phyloP scores from a whole-genome alignment of 1,140 invertebrate genomes.

The Philaenus spumarius region DNA sequence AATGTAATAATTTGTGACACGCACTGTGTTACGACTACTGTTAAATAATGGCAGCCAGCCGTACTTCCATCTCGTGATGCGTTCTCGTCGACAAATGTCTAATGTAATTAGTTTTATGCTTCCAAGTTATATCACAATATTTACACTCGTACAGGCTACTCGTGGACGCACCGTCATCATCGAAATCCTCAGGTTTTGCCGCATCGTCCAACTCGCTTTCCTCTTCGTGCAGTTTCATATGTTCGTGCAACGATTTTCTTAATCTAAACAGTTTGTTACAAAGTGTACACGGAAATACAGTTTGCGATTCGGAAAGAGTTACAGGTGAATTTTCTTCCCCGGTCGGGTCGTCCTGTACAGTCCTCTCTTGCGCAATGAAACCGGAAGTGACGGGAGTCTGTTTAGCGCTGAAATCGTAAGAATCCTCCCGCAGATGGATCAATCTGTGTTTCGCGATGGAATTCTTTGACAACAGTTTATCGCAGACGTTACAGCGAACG shows the following conservation, averaged over 20 bases:
- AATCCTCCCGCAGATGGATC: conserved; percentile 1
- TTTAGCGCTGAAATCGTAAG: neutral
- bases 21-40: too few relatives aligned
- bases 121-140: conserved; percentile 10
- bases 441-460: conserved; percentile 8
- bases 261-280: conserved; percentile 9
- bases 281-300: conserved; percentile 3
- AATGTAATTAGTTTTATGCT: conserved; percentile 2
- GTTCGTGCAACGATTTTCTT: conserved; percentile 1
- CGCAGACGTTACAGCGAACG: conserved; percentile 3
- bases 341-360: neutral
- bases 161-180: neutral
- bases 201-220: neutral
- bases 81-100: neutral
- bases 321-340: neutral
- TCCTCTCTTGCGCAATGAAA: neutral
- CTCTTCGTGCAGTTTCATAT: conserved; percentile 4
- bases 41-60: conserved; percentile 9
- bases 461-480: conserved; percentile 7
- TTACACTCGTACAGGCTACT: neutral
- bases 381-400: neutral
- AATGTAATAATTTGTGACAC: too few relatives aligned
- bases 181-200: neutral
- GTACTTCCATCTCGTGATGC: conserved; percentile 2
- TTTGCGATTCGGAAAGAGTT: neutral